phyloP scores from a whole-genome alignment of 2,113 vertebrate species.

The Pao palembangensis region DNA sequence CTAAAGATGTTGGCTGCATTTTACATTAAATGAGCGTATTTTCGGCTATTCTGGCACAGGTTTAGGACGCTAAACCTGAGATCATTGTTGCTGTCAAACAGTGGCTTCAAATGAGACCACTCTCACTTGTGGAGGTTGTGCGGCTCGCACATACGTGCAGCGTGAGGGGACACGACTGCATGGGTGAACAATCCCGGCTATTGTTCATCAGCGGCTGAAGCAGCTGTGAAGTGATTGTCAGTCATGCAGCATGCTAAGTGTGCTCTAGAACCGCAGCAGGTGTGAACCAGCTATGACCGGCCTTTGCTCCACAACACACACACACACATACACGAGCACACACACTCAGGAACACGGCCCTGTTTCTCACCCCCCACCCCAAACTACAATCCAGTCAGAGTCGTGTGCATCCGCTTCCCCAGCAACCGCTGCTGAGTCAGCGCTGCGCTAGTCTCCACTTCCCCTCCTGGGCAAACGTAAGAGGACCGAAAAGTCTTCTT shows the following conservation, averaged over 20 bases:
- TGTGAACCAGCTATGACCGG: conserved; percentile 58
- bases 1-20: too few relatives aligned
- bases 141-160: too few relatives aligned
- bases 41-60: too few relatives aligned
- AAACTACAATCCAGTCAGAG: conserved; percentile 46
- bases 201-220: conserved; percentile 40
- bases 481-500: conserved; percentile 32
- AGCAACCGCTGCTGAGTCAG: conserved; percentile 57
- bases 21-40: too few relatives aligned
- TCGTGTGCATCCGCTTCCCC: conserved; percentile 64
- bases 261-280: conserved; percentile 64
- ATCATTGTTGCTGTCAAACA: too few relatives aligned
- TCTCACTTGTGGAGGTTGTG: too few relatives aligned
- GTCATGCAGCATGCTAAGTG: conserved; percentile 52
- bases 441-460: conserved; percentile 47
- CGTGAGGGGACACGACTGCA: conserved; percentile 2
- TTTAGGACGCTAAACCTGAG: too few relatives aligned
- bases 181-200: conserved; percentile 19
- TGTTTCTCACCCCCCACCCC: neutral
- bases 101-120: too few relatives aligned
- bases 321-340: conserved; percentile 2
- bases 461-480: conserved; percentile 42
- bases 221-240: conserved; percentile 61
- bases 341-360: neutral
- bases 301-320: conserved; percentile 29